These are phyloP conservation scores for Prochilodus magdalenae DNA, from an alignment of 2,113 vertebrate genomes.

Conservation along the genomic window DNA sequence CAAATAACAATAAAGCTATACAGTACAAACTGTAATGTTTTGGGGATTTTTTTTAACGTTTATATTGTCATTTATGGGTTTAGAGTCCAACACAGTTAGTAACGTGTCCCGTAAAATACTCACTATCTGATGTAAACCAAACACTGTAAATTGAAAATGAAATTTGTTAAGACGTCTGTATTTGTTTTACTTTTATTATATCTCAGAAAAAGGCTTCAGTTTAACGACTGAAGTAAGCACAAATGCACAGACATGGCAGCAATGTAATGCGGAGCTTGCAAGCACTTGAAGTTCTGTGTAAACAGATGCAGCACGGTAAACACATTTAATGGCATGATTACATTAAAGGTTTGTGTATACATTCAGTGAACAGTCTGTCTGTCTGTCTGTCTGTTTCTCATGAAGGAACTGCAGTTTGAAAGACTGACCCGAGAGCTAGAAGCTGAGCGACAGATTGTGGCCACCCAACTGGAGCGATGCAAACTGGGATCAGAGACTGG, in stretches of 20 bases:
- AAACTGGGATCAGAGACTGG: conserved; percentile 98
- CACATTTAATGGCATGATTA: conserved; percentile 23
- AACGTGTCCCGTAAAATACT: too few species aligned
- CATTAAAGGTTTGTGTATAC: conserved; percentile 5
- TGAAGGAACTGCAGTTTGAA: conserved; percentile 97
- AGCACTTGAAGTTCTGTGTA: conserved; percentile 14
- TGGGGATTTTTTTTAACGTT: too few species aligned
- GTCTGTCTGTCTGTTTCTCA: conserved; percentile 23
- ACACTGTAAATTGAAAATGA: not conserved
- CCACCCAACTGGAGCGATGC: conserved; percentile 99
- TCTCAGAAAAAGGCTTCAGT: not conserved
- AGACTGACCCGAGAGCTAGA: conserved; percentile 98
- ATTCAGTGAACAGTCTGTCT: not conserved
- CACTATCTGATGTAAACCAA: not conserved
- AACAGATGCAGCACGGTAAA: conserved; percentile 15
- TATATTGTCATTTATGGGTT: too few species aligned
- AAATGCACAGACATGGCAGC: not conserved
- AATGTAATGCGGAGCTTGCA: not conserved
- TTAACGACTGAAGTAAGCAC: not conserved
- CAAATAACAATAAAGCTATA: not conserved
- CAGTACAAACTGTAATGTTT: not conserved
- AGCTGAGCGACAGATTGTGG: conserved; percentile 97
- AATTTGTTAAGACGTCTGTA: not conserved
- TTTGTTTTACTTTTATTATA: not conserved
- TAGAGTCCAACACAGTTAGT: too few species aligned